These are phyloP conservation scores for Elymnias hypermnestra DNA, from an alignment of 1,140 invertebrate species.

Conservation along the genomic window DNA sequence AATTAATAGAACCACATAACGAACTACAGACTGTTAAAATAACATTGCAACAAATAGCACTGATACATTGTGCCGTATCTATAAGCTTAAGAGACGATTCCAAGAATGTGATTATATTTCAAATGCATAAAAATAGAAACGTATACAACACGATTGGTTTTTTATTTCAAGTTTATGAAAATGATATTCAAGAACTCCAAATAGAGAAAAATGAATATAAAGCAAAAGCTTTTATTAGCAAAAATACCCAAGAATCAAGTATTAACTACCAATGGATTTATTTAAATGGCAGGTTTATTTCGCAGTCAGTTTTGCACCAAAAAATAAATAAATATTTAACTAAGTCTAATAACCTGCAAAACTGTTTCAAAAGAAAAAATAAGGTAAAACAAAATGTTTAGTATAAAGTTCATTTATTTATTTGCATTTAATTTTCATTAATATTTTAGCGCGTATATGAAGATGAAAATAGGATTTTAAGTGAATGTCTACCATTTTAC, in stretches of 20 bases:
- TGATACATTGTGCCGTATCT: conserved; percentile 77
- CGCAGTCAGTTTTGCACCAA: conserved; percentile 75
- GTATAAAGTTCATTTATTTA: too few relatives aligned
- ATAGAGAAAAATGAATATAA: conserved; percentile 71
- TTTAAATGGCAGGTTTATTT: conserved; percentile 78
- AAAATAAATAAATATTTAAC: conserved; percentile 69
- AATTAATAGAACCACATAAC: conserved; percentile 68
- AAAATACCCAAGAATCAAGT: conserved; percentile 57
- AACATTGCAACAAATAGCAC: conserved; percentile 76
- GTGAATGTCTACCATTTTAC: conserved; percentile 73
- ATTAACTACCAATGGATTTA: conserved; percentile 78
- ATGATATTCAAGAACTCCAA: conserved; percentile 68
- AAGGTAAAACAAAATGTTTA: conserved; percentile 38
- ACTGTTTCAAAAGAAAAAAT: conserved; percentile 27
- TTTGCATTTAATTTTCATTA: conserved; percentile 1
- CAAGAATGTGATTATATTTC: conserved; percentile 75
- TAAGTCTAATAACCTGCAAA: conserved; percentile 12
- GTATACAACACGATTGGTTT: conserved; percentile 72
- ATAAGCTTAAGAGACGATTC: conserved; percentile 80
- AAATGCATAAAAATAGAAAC: conserved; percentile 75
- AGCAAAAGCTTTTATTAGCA: conserved; percentile 76
- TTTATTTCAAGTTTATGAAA: conserved; percentile 67
- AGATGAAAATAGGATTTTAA: conserved; percentile 34
- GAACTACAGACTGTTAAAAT: conserved; percentile 78
- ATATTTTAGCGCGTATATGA: conserved; percentile 18